Conservation (phyloP, 2,888 invertebrate genomes). For the Osmoderma eremita region DNA sequence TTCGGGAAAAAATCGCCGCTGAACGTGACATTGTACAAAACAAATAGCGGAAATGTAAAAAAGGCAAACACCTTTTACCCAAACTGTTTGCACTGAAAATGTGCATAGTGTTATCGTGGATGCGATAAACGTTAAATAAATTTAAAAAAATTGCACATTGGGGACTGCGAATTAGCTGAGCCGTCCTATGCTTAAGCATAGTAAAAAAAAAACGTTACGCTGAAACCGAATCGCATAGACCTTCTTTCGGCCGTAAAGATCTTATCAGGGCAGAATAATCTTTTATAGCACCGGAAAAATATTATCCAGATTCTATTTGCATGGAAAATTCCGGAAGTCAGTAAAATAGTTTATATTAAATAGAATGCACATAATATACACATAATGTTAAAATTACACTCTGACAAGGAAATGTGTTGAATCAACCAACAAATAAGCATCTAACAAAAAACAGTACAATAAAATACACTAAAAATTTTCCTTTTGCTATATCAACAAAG, state of each 20-base stretch:
- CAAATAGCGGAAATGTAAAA: background rate
- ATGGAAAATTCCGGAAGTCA: background rate
- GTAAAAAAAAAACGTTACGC: background rate
- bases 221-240: constrained; percentile 14
- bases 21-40: too few species aligned
- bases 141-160: constrained; percentile 19
- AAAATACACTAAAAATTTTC: too few species aligned
- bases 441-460: too few species aligned
- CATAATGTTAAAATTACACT: too few species aligned
- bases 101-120: background rate
- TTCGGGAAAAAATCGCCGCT: too few species aligned
- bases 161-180: constrained; percentile 22
- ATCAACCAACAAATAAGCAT: too few species aligned
- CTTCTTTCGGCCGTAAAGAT: constrained; percentile 12
- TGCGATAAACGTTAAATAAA: constrained; percentile 24
- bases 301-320: too few species aligned
- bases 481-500: too few species aligned
- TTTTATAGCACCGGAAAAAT: constrained; percentile 12
- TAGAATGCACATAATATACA: too few species aligned
- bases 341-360: too few species aligned
- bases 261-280: constrained; percentile 15
- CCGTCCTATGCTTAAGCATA: constrained; percentile 1
- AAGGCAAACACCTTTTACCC: background rate
- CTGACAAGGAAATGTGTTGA: too few species aligned
- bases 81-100: background rate